Evolutionary conservation across 2,888 invertebrate genomes (phyloP), one percentile per base, ranked within the genome.

Genomic region (Luperina testacea): DNA sequence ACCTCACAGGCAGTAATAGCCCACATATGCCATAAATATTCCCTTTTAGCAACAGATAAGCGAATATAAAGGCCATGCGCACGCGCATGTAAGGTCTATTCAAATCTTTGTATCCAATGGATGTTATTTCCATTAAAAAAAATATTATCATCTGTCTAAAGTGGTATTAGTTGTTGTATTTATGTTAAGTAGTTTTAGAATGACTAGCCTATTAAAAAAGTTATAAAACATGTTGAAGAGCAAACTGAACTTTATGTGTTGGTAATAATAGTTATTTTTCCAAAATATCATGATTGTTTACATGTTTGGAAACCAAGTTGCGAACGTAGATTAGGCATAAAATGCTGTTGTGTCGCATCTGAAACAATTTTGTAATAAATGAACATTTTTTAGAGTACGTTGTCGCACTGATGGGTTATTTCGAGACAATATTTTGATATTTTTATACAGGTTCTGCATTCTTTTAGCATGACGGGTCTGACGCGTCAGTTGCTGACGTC

Each of bases 341-440:
- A 86, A 81, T 75, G 27, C 27, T 13, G 32, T 45, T 7, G 13
- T 82, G 81, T 75, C 80, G 67, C 75, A 75, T 82, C 87, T 88
- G 68, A 53, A 83, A 77, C 71, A 78, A 75, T 85, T 88, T 81
- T 73, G 17, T 88, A 65, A 45, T 80, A 68, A 79, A 57, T 75
- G 80, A 71, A 86, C 85, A 90, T 90, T 89, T 92, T 90, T 90
- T 82, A 78, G 82, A 87, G 89, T 88, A 75, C 90, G 86, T 89
- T 89, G 92, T 88, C 89, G 73, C 65, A 63, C n/a, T 71, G 78
- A 67, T 74, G 76, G 84, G 80, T 86, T 91, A 91, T 91, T 90
- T 90, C 68, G 82, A 85, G 90, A 85, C 64, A 75, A 17, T 78
- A 67, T 88, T 87, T 89, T 87, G 85, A 73, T 51, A 65, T 88